Conservation (phyloP, 2,797 vertebrate species). For the Lindbergichthys nudifrons region DNA sequence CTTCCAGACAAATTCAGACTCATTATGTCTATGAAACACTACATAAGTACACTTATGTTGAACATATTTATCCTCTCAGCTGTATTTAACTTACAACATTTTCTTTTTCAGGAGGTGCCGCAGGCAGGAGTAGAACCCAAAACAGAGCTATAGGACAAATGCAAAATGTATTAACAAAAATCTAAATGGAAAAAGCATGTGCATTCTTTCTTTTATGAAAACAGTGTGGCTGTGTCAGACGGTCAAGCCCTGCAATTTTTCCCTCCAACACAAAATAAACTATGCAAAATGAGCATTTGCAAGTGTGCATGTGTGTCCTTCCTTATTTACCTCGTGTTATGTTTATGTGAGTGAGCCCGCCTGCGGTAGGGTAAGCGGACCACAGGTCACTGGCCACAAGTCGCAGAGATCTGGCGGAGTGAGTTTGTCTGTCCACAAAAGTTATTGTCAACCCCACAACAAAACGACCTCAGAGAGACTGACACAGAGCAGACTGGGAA, state of each 20-base stretch:
- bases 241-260: slow-evolving; percentile 2
- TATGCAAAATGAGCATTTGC: slow-evolving; percentile 21
- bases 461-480: slow-evolving; percentile 63
- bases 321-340: slow-evolving; percentile 45
- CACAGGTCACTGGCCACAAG: slow-evolving; percentile 65
- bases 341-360: slow-evolving; percentile 64
- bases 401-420: slow-evolving; percentile 59
- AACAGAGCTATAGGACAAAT: slow-evolving; percentile 79
- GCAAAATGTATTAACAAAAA: slow-evolving; percentile 41
- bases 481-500: slow-evolving; percentile 46
- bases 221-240: neutral
- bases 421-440: slow-evolving; percentile 63
- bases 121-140: slow-evolving; percentile 72
- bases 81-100: slow-evolving; percentile 7
- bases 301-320: slow-evolving; percentile 8
- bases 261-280: slow-evolving; percentile 15
- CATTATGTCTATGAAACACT: neutral
- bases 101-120: slow-evolving; percentile 74
- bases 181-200: slow-evolving; percentile 10
- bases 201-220: slow-evolving; percentile 15
- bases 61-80: neutral
- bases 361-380: slow-evolving; percentile 58
- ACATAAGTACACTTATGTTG: neutral
- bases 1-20: neutral
- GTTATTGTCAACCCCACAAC: slow-evolving; percentile 71